Evolutionary conservation across 1,140 invertebrate species (phyloP), one percentile per base, ranked within the genome.

Genomic region (Pseudomyrmex gracilis): DNA sequence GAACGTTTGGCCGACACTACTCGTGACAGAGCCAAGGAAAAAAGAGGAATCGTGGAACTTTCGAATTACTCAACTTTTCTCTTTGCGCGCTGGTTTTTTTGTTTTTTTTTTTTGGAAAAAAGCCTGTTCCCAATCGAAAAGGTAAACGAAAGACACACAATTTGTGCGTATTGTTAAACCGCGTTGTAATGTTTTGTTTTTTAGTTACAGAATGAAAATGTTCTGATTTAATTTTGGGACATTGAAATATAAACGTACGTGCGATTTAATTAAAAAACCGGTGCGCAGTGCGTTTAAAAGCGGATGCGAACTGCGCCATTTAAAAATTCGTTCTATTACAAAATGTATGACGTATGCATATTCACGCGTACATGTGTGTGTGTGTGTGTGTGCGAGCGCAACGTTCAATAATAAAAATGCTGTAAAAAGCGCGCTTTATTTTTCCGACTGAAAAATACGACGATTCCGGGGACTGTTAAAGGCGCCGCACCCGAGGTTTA

Each of bases 401-500:
- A 45, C 22, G 13, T 67, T 53, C 49, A 13, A 67, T 47, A 22
- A 9, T 47, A 70, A 17, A 47, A 58, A 58, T 9, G 10, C 1
- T 47, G 58, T 17, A 47, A 70, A 68, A 68, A 22, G 3, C 17
- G 51, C 68, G 55, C 22, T 53, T 63, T 74, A 8, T 8, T 43
- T 74, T 22, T 60, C 17, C 22, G 17, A 22, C 53, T 12, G 57
- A 67, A 45, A 45, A 15, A 13, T 45, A 20, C 17, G 8, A 3
- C 12, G n/a, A 5, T 22, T 74, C 17, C 58, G 20, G 24, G 5
- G 22, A n/a, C 34, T 45, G 22, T 88, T 88, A 88, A 88, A 88
- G 87, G n/a, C 70, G 64, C 34, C 76, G 66, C 64, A 58, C 63
- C 66, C 51, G 70, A n/a, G 74, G 61, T 85, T 86, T 84, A 83